phyloP scores from a whole-genome alignment of 1,140 invertebrate genomes.

The Eriosoma lanigerum region DNA sequence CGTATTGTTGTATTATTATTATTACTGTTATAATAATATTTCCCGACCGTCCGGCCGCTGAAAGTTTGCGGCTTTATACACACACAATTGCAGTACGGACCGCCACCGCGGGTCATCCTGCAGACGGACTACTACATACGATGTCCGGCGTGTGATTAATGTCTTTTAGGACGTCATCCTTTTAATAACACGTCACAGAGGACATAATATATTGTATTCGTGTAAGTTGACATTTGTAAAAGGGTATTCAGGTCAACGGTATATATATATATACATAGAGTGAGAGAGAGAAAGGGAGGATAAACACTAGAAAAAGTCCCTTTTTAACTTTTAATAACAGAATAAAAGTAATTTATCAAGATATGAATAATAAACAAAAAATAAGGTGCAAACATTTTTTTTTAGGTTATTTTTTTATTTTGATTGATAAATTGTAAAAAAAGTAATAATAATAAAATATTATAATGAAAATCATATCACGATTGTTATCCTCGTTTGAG shows the following conservation, averaged over 20 bases:
- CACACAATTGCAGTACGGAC: slow-evolving; percentile 5
- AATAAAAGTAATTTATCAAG: slow-evolving; percentile 50
- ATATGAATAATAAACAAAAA: slow-evolving; percentile 49
- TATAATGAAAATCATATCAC: slow-evolving; percentile 23
- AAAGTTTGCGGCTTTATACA: slow-evolving; percentile 18
- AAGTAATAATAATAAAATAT: slow-evolving; percentile 16
- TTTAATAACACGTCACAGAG: slow-evolving; percentile 45
- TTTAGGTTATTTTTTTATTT: background rate
- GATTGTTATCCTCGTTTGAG: slow-evolving; percentile 52
- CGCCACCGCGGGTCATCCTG: background rate
- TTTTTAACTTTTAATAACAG: slow-evolving; percentile 48
- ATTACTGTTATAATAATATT: slow-evolving; percentile 22
- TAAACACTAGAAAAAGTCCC: slow-evolving; percentile 47
- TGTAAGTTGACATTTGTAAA: slow-evolving; percentile 48
- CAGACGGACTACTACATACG: slow-evolving; percentile 19
- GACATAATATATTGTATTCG: slow-evolving; percentile 45
- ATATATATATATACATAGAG: too few species aligned
- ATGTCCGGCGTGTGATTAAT: slow-evolving; percentile 29
- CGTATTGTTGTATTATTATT: slow-evolving; percentile 37
- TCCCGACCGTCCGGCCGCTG: background rate
- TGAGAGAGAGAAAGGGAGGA: background rate
- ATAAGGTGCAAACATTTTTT: slow-evolving; percentile 35
- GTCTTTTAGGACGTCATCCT: slow-evolving; percentile 27
- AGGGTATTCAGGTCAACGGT: slow-evolving; percentile 28
- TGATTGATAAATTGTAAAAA: slow-evolving; percentile 39